A percentile compares a stretch with the other conserved stretches of the same genome.
Conservation (phyloP, 2,888 invertebrate genomes). For the Dryobota labecula region DNA sequence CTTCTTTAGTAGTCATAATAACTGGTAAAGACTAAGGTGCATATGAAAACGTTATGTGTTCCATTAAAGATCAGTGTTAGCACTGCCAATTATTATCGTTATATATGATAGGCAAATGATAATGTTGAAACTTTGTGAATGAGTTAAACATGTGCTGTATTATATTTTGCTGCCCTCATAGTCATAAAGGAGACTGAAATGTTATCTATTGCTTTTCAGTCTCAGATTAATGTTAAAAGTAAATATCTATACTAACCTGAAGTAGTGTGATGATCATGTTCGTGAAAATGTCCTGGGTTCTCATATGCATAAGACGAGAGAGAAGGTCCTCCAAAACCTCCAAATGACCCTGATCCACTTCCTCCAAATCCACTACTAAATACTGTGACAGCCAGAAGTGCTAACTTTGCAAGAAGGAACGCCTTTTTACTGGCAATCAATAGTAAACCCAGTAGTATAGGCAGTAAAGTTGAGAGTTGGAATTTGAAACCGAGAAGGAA, state of each 20-base stretch:
- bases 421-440: conserved; percentile 95
- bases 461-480: conserved; percentile 93
- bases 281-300: conserved; percentile 76
- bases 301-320: conserved; percentile 82
- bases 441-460: conserved; percentile 93
- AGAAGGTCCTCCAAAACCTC: conserved; percentile 75
- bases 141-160: not conserved
- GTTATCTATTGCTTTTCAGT: not conserved
- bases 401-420: conserved; percentile 93
- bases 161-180: not conserved
- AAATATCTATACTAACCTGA: conserved; percentile 67
- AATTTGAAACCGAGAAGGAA: conserved; percentile 95
- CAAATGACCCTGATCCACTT: conserved; percentile 67
- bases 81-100: not conserved
- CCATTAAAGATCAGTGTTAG: not conserved
- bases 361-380: conserved; percentile 90
- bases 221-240: not conserved
- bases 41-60: not conserved
- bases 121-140: not conserved
- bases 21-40: not conserved
- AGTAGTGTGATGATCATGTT: conserved; percentile 79
- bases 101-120: no score
- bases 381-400: conserved; percentile 92
- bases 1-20: no score
- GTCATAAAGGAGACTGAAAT: not conserved